Percentiles rank a stretch among this genome's conserved stretches.
Conservation (phyloP, 2,888 invertebrate genomes). For the Synergus itoensis region DNA sequence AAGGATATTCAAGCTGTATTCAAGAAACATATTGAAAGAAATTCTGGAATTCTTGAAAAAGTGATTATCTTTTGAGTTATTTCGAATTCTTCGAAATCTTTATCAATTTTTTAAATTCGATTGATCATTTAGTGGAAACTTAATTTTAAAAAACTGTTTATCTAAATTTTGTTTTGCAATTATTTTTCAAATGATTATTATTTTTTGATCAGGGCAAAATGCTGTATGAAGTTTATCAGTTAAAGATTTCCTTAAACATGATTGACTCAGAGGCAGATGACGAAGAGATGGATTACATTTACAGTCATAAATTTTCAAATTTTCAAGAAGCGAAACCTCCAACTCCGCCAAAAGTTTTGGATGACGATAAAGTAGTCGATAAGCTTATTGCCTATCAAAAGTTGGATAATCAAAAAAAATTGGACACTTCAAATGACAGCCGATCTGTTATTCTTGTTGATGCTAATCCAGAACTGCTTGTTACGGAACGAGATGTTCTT, state of each 20-base stretch:
- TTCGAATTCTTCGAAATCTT: not conserved
- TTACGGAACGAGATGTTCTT: constrained; percentile 69
- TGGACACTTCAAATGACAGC: constrained; percentile 27
- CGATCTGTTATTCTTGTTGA: constrained; percentile 64
- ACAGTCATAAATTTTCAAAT: constrained; percentile 54
- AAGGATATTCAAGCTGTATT: constrained; percentile 79
- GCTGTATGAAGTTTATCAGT: constrained; percentile 76
- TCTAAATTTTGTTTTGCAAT: no score
- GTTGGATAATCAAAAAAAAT: constrained; percentile 46
- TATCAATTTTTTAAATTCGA: not conserved
- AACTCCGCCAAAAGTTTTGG: constrained; percentile 65
- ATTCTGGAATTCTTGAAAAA: constrained; percentile 77
- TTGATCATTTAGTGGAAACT: no score
- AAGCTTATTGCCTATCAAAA: constrained; percentile 59
- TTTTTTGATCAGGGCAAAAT: constrained; percentile 75
- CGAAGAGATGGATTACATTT: constrained; percentile 56
- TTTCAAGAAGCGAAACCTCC: constrained; percentile 63
- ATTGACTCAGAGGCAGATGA: constrained; percentile 70
- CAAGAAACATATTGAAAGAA: constrained; percentile 79
- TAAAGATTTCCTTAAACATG: constrained; percentile 77
- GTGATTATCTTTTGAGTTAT: constrained; percentile 66
- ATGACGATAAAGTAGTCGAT: constrained; percentile 65
- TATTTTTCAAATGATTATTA: not conserved
- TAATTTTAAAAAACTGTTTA: no score
- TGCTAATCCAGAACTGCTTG: constrained; percentile 67